Evolutionary conservation across 2,797 vertebrate species (phyloP), one percentile per base, ranked within the genome.

Genomic region (Vireo griseus): DNA sequence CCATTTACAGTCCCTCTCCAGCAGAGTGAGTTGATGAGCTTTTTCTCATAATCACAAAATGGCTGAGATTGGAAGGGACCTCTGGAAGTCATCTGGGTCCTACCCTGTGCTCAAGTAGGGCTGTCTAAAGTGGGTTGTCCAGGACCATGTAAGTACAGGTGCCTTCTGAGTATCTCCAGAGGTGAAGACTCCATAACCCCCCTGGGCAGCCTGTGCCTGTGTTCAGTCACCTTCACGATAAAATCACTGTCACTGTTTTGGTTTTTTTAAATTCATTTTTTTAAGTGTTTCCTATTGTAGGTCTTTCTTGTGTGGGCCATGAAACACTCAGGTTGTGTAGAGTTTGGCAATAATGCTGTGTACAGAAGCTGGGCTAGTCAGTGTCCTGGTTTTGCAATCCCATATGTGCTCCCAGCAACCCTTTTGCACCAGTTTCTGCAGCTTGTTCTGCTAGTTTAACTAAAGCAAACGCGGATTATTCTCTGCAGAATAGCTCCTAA

Each of bases 121-220:
- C 37, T 2, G 0, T 11, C 8, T 33, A 10, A 35, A 31, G 29
- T 4, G 0, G 5, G 3, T 39, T 61, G 25, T 22, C 33, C 13
- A n/a, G 52, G 22, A 37, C 15, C 0, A 0, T 0, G 2, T 44
- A 21, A 26, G 17, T 52, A 9, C 26, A 11, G 1, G 9, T 5
- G 6, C 29, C 15, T 75, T 77, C 40, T 57, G 35, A 44, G 4
- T 50, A 8, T 58, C 29, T 94, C 13, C 26, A 19, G 19, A 15
- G 22, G 16, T 12, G 33, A 19, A 67, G 40, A 37, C 13, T 19
- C 3, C 7, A 13, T 42, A 71, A 12, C 16, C 16, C 50, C 35
- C 16, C 7, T 25, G n/a, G 17, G 45, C 33, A 86, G 4, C 17
- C 31, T 59, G 7, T 24, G 29, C 37, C 3, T 7, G 4, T 24